A percentile compares a stretch with the other conserved stretches of the same genome.
Evolutionary conservation across 2,113 vertebrate genomes (phyloP).

Genomic region (Corythornis vintsioides): DNA sequence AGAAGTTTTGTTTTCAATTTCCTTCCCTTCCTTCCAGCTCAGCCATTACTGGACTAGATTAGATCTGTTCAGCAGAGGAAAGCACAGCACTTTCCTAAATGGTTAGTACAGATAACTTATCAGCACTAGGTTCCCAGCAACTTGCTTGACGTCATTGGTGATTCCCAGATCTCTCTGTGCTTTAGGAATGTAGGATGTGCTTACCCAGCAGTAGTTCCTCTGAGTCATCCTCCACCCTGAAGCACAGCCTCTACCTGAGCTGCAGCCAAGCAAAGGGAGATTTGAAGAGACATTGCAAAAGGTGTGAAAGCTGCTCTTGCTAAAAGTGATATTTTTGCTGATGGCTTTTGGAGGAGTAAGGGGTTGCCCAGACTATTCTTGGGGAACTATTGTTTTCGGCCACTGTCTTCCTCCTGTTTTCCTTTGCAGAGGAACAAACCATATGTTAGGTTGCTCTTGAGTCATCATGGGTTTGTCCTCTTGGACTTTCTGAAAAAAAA

Average conservation of each 20-base stretch:
- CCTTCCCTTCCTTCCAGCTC: slow-evolving; percentile 37
- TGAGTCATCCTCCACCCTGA: neutral
- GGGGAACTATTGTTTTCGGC: neutral
- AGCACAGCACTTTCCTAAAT: neutral
- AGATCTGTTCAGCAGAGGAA: neutral
- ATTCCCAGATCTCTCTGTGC: slow-evolving; percentile 18
- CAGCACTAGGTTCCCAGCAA: neutral
- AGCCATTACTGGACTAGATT: neutral
- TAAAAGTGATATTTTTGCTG: neutral
- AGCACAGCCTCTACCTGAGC: neutral
- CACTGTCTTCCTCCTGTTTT: neutral
- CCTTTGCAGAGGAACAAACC: neutral
- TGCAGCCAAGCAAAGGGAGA: neutral
- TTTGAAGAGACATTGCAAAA: neutral
- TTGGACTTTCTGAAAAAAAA: neutral
- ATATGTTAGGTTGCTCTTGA: fast-evolving
- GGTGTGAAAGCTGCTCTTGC: neutral
- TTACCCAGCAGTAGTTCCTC: neutral
- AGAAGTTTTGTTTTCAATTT: slow-evolving; percentile 41
- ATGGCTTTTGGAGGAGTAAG: neutral
- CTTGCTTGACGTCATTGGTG: neutral
- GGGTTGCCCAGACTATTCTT: neutral
- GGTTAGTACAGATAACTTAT: slow-evolving; percentile 20
- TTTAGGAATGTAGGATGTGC: neutral
- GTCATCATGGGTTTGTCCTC: neutral